Conservation (phyloP, 2,113 vertebrate genomes). For the Rhegmatorhina hoffmannsi region DNA sequence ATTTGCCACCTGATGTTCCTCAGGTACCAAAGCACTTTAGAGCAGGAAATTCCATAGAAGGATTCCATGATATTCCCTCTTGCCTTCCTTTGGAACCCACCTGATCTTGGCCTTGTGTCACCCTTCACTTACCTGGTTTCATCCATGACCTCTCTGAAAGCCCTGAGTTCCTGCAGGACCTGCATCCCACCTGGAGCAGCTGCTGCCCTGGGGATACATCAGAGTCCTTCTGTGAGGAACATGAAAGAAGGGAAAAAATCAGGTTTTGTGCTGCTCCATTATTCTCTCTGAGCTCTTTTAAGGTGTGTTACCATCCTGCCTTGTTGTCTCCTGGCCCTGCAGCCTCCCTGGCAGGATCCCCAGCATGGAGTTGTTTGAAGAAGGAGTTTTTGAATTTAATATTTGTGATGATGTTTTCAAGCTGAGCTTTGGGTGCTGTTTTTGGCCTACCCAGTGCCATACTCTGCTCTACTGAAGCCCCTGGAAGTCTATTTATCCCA, state of each 20-base stretch:
- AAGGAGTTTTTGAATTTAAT: background rate
- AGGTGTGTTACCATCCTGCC: background rate
- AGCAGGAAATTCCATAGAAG: background rate
- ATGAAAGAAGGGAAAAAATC: background rate
- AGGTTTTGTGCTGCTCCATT: background rate
- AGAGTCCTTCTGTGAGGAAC: background rate
- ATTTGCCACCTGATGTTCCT: background rate
- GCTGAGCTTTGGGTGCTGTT: background rate
- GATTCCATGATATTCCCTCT: background rate
- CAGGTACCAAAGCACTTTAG: background rate
- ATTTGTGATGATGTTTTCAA: background rate
- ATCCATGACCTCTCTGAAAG: background rate
- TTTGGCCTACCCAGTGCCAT: background rate
- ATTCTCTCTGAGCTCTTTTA: background rate
- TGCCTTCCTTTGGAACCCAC: background rate
- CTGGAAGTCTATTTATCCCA: background rate
- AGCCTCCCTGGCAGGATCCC: background rate
- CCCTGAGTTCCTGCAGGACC: background rate
- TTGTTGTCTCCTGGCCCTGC: background rate
- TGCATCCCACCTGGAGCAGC: background rate
- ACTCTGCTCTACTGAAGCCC: fast-evolving
- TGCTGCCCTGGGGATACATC: background rate
- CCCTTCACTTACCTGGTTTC: background rate
- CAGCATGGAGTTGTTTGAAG: background rate
- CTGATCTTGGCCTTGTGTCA: background rate